Percentiles rank a stretch among this genome's conserved stretches.
Conservation (phyloP, 2,888 invertebrate species). For the Corythucha ciliata region DNA sequence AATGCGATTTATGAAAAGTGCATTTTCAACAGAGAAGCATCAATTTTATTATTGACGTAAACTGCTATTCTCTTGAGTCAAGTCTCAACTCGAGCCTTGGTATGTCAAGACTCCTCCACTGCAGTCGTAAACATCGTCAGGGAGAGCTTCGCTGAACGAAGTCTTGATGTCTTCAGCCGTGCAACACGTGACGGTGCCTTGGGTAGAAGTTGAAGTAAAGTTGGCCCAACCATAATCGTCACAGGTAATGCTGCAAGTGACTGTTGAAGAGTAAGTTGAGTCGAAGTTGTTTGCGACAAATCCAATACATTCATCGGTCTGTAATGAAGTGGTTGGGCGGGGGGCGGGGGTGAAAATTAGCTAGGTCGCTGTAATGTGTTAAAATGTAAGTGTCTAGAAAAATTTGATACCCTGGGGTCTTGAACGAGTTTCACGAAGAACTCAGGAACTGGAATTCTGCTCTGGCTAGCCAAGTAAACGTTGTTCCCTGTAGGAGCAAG, state of each 20-base stretch:
- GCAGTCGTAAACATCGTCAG: conserved; percentile 16
- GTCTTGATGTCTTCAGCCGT: conserved; percentile 12
- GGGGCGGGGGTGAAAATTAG: not conserved
- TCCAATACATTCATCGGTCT: conserved; percentile 19
- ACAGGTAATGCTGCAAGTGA: conserved; percentile 21
- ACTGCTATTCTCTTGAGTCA: too few relatives aligned
- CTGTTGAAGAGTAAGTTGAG: not conserved
- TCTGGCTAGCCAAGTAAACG: conserved; percentile 8
- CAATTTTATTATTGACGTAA: too few relatives aligned
- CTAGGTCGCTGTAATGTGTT: not conserved
- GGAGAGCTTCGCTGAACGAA: conserved; percentile 8
- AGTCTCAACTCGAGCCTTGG: not conserved
- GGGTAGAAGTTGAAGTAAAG: conserved; percentile 3
- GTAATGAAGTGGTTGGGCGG: not conserved
- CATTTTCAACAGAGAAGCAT: too few relatives aligned
- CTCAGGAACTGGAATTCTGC: conserved; percentile 17
- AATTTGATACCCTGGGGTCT: not conserved
- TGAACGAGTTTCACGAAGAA: conserved; percentile 18
- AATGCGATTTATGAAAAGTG: too few relatives aligned
- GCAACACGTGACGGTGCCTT: conserved; percentile 23
- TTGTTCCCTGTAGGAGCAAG: conserved; percentile 3
- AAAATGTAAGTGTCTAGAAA: too few relatives aligned
- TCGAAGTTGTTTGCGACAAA: conserved; percentile 21
- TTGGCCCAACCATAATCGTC: conserved; percentile 12
- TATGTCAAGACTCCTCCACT: conserved; percentile 12